Percentiles rank a stretch among this genome's conserved stretches.
Conservation (phyloP, 1,140 invertebrate genomes). For the Scaptomyza hsui region DNA sequence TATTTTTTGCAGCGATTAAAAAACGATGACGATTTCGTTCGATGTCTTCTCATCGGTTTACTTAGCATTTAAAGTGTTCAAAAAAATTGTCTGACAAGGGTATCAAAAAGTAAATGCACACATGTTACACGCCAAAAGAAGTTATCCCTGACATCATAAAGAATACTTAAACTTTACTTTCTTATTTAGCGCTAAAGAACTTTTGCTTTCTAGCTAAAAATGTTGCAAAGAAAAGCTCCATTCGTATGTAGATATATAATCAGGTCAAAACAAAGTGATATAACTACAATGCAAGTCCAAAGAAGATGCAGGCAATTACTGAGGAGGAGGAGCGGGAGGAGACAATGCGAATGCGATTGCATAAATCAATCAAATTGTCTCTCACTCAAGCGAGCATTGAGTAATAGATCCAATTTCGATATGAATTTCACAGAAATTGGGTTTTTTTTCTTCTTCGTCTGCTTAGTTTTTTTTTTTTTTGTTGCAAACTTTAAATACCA, state of each 20-base stretch:
- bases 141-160: background rate
- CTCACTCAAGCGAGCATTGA: conserved; percentile 72
- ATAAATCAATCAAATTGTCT: conserved; percentile 83
- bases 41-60: conserved; percentile 42
- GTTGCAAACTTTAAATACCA: conserved; percentile 79
- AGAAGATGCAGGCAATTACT: conserved; percentile 58
- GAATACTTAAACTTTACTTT: background rate
- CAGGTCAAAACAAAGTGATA: background rate
- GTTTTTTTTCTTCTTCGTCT: conserved; percentile 50
- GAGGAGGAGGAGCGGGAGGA: conserved; percentile 25
- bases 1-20: conserved; percentile 75
- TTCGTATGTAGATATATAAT: background rate
- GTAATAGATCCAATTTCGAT: conserved; percentile 83
- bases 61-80: conserved; percentile 68
- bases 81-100: background rate
- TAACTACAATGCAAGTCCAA: background rate
- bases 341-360: conserved; percentile 55
- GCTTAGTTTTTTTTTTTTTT: conserved; percentile 32
- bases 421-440: conserved; percentile 71
- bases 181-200: too few species aligned
- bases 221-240: background rate
- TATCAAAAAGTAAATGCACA: background rate
- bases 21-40: conserved; percentile 70
- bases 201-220: too few species aligned
- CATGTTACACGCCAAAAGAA: background rate